Evolutionary conservation across 2,888 invertebrate genomes (phyloP).

Genomic region (Neelides folsomi): DNA sequence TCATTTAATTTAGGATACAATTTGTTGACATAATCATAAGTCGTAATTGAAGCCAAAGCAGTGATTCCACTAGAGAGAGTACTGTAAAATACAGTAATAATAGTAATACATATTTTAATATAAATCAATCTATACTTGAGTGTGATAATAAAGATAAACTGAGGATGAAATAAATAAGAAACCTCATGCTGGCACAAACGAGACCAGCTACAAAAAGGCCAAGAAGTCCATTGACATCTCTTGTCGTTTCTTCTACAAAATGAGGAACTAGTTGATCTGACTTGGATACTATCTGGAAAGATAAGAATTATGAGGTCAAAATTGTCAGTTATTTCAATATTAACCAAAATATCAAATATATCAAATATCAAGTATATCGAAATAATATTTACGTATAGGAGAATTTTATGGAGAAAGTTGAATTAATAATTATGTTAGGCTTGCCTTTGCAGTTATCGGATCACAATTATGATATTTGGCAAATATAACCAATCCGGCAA

Average conservation of each 20-base stretch:
- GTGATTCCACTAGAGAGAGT: constrained; percentile 47
- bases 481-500: constrained; percentile 73
- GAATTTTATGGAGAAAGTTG: not conserved
- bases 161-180: no score
- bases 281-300: constrained; percentile 45
- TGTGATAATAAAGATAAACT: no score
- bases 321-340: not conserved
- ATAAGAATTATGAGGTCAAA: no score
- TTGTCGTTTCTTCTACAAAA: constrained; percentile 26
- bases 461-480: constrained; percentile 71
- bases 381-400: not conserved
- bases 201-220: constrained; percentile 34
- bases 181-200: not conserved
- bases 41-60: constrained; percentile 43
- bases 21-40: constrained; percentile 38
- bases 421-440: no score
- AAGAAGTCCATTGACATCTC: constrained; percentile 38
- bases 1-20: constrained; percentile 26
- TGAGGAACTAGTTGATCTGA: constrained; percentile 48
- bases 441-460: constrained; percentile 41
- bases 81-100: constrained; percentile 35
- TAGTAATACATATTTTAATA: not conserved
- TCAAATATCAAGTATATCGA: not conserved
- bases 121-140: no score
- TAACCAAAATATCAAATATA: not conserved